Evolutionary conservation across 2,113 vertebrate genomes (phyloP).

Genomic region (Misgurnus anguillicaudatus): DNA sequence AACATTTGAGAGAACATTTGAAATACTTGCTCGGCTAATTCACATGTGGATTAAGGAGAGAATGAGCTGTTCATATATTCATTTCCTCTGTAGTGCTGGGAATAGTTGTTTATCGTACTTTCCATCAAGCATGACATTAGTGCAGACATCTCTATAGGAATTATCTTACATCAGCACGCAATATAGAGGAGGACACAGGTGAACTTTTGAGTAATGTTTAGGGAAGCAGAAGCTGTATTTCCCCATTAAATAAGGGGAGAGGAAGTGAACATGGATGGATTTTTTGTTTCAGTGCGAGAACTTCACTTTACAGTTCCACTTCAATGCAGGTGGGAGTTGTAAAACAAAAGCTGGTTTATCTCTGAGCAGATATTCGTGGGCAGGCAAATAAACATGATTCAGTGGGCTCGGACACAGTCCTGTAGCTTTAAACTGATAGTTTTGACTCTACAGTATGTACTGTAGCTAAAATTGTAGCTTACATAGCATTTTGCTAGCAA

Average conservation of each 20-base stretch:
- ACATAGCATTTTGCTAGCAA: too few relatives aligned
- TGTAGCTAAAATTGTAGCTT: too few relatives aligned
- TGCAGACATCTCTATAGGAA: background rate
- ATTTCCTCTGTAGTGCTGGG: slow-evolving; percentile 25
- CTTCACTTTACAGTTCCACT: background rate
- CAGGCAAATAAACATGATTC: too few relatives aligned
- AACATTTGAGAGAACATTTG: slow-evolving; percentile 4
- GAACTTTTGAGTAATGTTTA: background rate
- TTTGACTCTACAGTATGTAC: too few relatives aligned
- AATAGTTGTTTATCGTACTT: slow-evolving; percentile 29
- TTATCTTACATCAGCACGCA: background rate
- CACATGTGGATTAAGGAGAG: slow-evolving; percentile 34
- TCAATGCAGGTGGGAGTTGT: background rate
- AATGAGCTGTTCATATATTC: slow-evolving; percentile 2
- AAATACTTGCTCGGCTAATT: slow-evolving; percentile 32
- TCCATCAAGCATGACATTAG: slow-evolving; percentile 2
- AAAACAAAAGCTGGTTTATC: background rate
- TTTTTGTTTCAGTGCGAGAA: background rate
- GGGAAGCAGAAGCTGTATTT: slow-evolving; percentile 2
- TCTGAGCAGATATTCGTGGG: too few relatives aligned
- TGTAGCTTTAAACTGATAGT: too few relatives aligned
- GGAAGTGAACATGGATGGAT: slow-evolving; percentile 5
- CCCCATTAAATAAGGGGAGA: slow-evolving; percentile 11
- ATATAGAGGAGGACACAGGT: background rate
- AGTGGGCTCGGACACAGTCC: too few relatives aligned